Evolutionary conservation across 2,888 invertebrate genomes (phyloP).

Genomic region (Lasioglossum zephyrum): DNA sequence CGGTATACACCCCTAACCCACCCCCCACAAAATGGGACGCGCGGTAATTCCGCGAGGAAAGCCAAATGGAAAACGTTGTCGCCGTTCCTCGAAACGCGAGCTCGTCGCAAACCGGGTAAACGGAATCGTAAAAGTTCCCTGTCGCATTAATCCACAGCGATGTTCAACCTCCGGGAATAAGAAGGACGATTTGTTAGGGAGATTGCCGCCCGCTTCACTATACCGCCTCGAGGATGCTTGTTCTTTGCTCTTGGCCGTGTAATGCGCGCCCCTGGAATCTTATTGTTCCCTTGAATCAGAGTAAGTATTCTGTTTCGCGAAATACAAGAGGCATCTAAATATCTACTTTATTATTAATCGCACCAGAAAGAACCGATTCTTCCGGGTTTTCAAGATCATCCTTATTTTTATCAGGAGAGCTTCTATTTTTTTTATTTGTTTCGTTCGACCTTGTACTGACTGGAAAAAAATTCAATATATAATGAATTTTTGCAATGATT

Average conservation of each 20-base stretch:
- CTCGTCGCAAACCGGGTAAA: neutral
- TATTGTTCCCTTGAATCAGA: neutral
- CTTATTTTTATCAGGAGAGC: too few species aligned
- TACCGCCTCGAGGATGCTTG: neutral
- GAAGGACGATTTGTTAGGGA: neutral
- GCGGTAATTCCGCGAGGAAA: neutral
- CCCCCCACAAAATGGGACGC: neutral
- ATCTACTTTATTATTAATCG: too few species aligned
- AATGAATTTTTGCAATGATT: too few species aligned
- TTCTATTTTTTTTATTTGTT: too few species aligned
- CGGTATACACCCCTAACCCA: neutral
- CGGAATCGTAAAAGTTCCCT: slow-evolving; percentile 8
- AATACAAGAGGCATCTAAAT: neutral
- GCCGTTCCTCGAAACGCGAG: neutral
- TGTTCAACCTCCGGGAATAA: neutral
- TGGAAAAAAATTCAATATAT: too few species aligned
- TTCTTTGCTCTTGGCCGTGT: slow-evolving; percentile 1
- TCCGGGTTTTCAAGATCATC: too few species aligned
- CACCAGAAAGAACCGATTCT: too few species aligned
- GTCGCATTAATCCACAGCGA: slow-evolving; percentile 5
- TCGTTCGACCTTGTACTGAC: too few species aligned
- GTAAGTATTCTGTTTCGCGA: neutral
- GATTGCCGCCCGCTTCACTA: neutral
- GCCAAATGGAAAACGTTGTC: neutral
- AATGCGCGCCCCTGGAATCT: neutral